These are phyloP conservation scores for Prionailurus viverrinus DNA, from an alignment of 2,113 vertebrate genomes.

Conservation along the genomic window DNA sequence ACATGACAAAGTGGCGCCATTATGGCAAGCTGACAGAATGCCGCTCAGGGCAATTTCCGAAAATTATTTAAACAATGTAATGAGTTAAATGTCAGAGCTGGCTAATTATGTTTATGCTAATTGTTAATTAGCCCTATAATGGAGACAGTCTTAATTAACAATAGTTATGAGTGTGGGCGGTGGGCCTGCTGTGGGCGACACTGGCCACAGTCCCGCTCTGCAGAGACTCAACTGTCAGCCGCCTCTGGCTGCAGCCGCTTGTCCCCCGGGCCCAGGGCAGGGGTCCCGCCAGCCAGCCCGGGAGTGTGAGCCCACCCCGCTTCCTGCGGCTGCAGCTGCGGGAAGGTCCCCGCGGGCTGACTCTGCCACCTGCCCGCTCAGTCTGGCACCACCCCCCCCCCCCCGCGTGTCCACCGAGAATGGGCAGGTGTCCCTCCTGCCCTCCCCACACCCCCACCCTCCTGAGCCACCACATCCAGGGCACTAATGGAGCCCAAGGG, in stretches of 20 bases:
- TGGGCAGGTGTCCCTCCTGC: not conserved
- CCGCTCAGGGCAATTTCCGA: conserved; percentile 95
- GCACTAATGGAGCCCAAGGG: not conserved
- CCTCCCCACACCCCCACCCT: not conserved
- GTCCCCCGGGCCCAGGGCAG: not conserved
- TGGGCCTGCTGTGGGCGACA: conserved; percentile 48
- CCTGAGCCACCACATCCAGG: not conserved
- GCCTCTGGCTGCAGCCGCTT: too few species aligned
- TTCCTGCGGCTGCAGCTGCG: accelerated
- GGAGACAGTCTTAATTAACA: conserved; percentile 98
- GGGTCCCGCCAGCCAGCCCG: not conserved
- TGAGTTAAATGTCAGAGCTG: conserved; percentile 96
- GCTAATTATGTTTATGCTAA: conserved; percentile 99
- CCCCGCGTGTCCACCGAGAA: not conserved
- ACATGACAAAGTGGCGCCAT: conserved; percentile 94
- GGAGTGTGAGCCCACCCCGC: accelerated
- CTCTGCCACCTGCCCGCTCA: not conserved
- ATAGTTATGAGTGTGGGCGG: conserved; percentile 88
- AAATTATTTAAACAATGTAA: conserved; percentile 99
- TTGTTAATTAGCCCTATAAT: conserved; percentile 99
- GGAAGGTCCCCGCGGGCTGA: too few species aligned
- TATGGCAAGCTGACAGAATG: conserved; percentile 93
- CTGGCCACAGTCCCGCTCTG: not conserved
- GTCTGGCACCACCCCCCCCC: not conserved
- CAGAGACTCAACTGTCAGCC: conserved; percentile 41